phyloP scores from a whole-genome alignment of 1,140 invertebrate species.

The Brachionus rotundiformis region DNA sequence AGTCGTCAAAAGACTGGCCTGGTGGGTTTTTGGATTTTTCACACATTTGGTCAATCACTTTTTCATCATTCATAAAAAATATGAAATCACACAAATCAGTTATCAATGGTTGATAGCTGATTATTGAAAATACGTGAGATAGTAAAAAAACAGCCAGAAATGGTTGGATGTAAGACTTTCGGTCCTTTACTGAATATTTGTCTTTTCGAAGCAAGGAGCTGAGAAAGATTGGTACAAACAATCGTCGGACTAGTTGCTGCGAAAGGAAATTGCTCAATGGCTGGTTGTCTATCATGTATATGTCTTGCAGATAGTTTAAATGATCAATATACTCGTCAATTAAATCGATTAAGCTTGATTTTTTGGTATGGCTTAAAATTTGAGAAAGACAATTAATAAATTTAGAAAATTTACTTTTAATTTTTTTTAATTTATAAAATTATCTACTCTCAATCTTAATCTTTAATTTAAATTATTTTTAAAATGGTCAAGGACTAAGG shows the following conservation, averaged over 20 bases:
- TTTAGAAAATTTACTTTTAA: too few relatives aligned
- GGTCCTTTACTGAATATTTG: slow-evolving; percentile 58
- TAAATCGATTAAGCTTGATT: slow-evolving; percentile 76
- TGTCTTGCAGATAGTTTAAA: slow-evolving; percentile 96
- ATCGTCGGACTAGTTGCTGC: slow-evolving; percentile 86
- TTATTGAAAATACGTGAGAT: slow-evolving; percentile 72
- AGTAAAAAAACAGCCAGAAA: slow-evolving; percentile 86
- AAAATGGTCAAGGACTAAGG: too few relatives aligned
- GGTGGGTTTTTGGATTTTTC: neutral
- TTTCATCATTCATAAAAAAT: slow-evolving; percentile 15
- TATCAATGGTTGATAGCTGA: slow-evolving; percentile 25
- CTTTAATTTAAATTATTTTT: too few relatives aligned
- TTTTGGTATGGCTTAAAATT: slow-evolving; percentile 22
- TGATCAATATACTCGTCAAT: slow-evolving; percentile 97
- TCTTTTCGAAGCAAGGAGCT: slow-evolving; percentile 72
- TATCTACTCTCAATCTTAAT: too few relatives aligned
- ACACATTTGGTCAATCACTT: slow-evolving; percentile 25
- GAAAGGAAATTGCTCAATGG: slow-evolving; percentile 92
- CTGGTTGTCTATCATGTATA: slow-evolving; percentile 84
- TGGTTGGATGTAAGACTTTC: slow-evolving; percentile 75
- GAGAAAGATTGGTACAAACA: slow-evolving; percentile 90
- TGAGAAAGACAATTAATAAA: too few relatives aligned
- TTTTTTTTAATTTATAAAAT: too few relatives aligned
- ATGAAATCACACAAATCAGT: slow-evolving; percentile 4
- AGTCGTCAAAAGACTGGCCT: neutral